Evolutionary conservation across 2,888 invertebrate species (phyloP).

Genomic region (Himalopsyche japonica): DNA sequence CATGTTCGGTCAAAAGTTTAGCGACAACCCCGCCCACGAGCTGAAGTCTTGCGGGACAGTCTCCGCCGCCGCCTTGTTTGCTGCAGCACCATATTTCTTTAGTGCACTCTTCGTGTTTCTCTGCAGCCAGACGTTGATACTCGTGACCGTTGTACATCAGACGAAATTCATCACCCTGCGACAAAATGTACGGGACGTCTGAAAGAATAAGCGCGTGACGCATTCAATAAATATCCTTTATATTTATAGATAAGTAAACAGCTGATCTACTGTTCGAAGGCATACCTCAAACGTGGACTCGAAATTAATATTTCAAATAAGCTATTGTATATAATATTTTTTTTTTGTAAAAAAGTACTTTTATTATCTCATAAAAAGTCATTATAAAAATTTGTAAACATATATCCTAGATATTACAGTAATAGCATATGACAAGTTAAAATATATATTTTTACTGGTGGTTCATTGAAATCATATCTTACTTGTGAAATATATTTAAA

Average conservation of each 20-base stretch:
- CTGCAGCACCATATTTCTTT: constrained; percentile 58
- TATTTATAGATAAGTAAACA: background rate
- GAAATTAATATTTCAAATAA: no score
- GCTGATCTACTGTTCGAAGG: no score
- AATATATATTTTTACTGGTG: no score
- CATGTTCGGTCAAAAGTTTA: constrained; percentile 24
- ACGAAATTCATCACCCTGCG: constrained; percentile 26
- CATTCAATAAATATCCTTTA: background rate
- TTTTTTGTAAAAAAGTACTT: no score
- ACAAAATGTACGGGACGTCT: constrained; percentile 35
- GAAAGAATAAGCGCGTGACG: background rate
- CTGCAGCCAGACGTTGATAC: constrained; percentile 10
- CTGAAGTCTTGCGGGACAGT: constrained; percentile 29
- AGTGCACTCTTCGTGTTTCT: constrained; percentile 42
- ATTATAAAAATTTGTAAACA: no score
- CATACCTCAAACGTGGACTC: no score
- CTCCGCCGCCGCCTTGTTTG: background rate
- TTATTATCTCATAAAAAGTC: no score
- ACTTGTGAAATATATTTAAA: no score
- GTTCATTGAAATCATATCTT: no score
- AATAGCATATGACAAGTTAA: no score
- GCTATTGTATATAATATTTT: no score
- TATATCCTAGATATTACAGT: no score
- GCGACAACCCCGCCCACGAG: constrained; percentile 32
- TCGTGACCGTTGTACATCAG: constrained; percentile 30